Evolutionary conservation across 2,113 vertebrate genomes (phyloP).

Genomic region (Clarias magur): DNA sequence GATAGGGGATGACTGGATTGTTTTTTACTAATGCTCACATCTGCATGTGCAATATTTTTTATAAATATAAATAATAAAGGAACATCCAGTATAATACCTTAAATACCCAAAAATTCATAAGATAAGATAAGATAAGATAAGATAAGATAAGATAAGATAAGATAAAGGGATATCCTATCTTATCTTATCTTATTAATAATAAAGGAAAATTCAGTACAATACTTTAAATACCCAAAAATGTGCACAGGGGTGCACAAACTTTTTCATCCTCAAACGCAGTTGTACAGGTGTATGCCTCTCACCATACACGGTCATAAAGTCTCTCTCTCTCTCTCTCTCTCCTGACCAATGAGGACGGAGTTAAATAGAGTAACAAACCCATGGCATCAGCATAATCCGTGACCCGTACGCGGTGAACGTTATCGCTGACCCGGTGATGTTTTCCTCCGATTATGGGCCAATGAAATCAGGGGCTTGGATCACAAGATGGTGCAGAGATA

Average conservation of each 20-base stretch:
- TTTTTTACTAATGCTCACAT: no score
- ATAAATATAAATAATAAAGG: background rate
- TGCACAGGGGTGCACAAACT: background rate
- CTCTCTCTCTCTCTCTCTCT: constrained; percentile 1
- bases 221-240: background rate
- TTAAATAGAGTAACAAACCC: constrained; percentile 35
- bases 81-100: background rate
- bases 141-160: no score
- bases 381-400: constrained; percentile 36
- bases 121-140: no score
- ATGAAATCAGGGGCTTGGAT: constrained; percentile 32
- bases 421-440: constrained; percentile 25
- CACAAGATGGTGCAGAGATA: constrained; percentile 1
- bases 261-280: background rate
- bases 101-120: background rate
- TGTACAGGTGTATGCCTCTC: background rate
- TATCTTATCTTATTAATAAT: background rate
- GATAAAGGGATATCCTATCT: no score
- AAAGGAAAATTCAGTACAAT: background rate
- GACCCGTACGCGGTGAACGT: background rate
- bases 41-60: background rate
- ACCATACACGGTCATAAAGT: constrained; percentile 25
- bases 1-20: no score
- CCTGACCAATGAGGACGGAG: constrained; percentile 9
- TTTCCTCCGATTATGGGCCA: constrained; percentile 16